Base-by-base conservation (phyloP, 2,113 vertebrate genomes). In the Chrysemys picta region DNA sequence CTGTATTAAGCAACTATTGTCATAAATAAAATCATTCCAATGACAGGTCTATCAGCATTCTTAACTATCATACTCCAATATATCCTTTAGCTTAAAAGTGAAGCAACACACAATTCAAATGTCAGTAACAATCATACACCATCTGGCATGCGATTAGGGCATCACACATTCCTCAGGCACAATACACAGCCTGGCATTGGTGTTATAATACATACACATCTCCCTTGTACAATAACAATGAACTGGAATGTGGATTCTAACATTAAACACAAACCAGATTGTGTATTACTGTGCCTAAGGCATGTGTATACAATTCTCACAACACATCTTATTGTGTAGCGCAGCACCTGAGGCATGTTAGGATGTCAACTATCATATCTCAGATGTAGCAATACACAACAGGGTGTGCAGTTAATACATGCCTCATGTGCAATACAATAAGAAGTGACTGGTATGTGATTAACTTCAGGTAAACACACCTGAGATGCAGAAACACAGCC, bases 381-480 rank as follows among this genome's bases (percentile, higher is more conserved):
- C 4, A 29, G 59, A 57, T 31, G 50, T 5, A 38, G 57, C 83
- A 45, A 81, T 11, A 19, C 27, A 10, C 50, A 11, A 81, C 45
- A 19, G 47, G 31, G 88, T 1, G 1, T 17, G 72, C 14, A 6
- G 54, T 47, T 52, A 69, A 56, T 35, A 57, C 47, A 42, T 79
- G 76, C 82, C 89, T 85, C 35, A 10, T 76, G 72, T 35, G 59
- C 19, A 35, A 56, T 19, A 38, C 10, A 6, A 81, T 29, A 87
- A 82, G 17, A 91, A 96, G 87, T 2, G 88, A 85, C 53, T 5
- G 52, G 21, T 27, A 57, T 84, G 47, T 3, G 10, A 62, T 91
- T 65, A 92, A 85, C n/a, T 21, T 53, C 2, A 17, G 80, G 89
- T 85, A 95, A 95, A 91, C 93, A 89, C 94, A 95, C 86, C 96